phyloP scores from a whole-genome alignment of 2,888 invertebrate genomes.

The Blastobasis adustella region DNA sequence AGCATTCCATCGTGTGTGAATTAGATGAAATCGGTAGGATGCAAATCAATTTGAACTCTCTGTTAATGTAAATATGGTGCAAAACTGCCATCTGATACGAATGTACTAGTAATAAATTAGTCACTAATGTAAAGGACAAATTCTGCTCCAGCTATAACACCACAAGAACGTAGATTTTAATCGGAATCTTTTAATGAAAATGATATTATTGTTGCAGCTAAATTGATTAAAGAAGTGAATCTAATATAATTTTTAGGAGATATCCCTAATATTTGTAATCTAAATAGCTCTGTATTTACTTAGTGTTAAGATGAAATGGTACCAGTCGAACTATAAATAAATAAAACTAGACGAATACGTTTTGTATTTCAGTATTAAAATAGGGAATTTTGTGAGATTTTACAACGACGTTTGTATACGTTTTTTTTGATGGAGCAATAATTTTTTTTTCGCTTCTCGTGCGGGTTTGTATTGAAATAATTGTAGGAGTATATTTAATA shows the following conservation, averaged over 20 bases:
- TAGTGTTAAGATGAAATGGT: constrained; percentile 43
- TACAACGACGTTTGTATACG: constrained; percentile 64
- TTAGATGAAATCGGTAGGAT: constrained; percentile 42
- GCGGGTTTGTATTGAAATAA: constrained; percentile 15
- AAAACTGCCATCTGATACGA: constrained; percentile 39
- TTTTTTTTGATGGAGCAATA: constrained; percentile 34
- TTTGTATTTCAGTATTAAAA: constrained; percentile 66
- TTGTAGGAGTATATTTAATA: not conserved
- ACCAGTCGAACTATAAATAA: constrained; percentile 36
- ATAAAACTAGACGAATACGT: too few relatives aligned
- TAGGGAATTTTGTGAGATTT: constrained; percentile 64
- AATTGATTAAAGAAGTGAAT: too few relatives aligned
- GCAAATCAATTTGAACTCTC: constrained; percentile 24
- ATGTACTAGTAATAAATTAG: constrained; percentile 6
- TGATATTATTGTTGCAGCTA: too few relatives aligned
- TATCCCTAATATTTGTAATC: too few relatives aligned
- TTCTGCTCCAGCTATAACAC: constrained; percentile 46
- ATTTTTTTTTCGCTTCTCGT: constrained; percentile 23
- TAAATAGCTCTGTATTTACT: constrained; percentile 37
- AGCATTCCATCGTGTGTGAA: constrained; percentile 57
- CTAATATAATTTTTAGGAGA: too few relatives aligned
- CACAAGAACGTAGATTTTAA: constrained; percentile 29
- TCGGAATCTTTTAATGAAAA: constrained; percentile 15
- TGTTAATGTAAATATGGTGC: constrained; percentile 47
- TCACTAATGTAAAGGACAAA: constrained; percentile 14